A percentile compares a stretch with the other conserved stretches of the same genome.
Evolutionary conservation across 2,797 vertebrate species (phyloP).

Genomic region (Poeciliopsis turneri): DNA sequence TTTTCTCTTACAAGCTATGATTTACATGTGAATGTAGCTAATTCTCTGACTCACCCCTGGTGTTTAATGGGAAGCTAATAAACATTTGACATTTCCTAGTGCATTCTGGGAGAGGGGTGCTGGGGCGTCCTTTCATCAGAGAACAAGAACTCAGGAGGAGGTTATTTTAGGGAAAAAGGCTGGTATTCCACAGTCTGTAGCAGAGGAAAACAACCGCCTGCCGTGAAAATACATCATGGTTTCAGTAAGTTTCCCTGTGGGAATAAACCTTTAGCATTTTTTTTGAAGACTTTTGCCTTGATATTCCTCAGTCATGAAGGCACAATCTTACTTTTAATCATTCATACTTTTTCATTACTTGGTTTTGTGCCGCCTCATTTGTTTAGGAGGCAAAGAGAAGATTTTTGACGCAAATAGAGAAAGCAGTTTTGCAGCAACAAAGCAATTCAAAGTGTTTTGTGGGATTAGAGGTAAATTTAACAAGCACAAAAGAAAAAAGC

Average conservation of each 20-base stretch:
- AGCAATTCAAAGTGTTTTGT: too few species aligned
- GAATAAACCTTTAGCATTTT: not conserved
- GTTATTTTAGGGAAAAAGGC: constrained; percentile 18
- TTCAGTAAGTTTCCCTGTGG: not conserved
- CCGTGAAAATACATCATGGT: constrained; percentile 5
- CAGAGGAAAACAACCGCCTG: constrained; percentile 8
- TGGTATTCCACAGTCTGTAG: constrained; percentile 24
- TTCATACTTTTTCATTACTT: not conserved
- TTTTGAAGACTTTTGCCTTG: not conserved
- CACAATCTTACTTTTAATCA: not conserved
- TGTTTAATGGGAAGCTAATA: constrained; percentile 46
- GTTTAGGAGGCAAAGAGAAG: not conserved
- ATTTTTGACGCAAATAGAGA: not conserved
- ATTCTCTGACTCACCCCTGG: constrained; percentile 41
- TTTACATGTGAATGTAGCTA: constrained; percentile 47
- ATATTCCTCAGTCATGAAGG: not conserved
- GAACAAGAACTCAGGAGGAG: constrained; percentile 49
- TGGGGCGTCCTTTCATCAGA: constrained; percentile 41
- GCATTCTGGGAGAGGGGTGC: constrained; percentile 29
- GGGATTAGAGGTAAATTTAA: too few species aligned
- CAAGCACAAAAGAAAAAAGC: too few species aligned
- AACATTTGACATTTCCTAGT: constrained; percentile 52
- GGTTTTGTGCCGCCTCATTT: not conserved
- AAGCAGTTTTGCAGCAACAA: too few species aligned
- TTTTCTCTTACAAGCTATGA: constrained; percentile 6